Evolutionary conservation across 2,888 invertebrate species (phyloP), one percentile per base, ranked within the genome.

Genomic region (Dryadula phaetusa): DNA sequence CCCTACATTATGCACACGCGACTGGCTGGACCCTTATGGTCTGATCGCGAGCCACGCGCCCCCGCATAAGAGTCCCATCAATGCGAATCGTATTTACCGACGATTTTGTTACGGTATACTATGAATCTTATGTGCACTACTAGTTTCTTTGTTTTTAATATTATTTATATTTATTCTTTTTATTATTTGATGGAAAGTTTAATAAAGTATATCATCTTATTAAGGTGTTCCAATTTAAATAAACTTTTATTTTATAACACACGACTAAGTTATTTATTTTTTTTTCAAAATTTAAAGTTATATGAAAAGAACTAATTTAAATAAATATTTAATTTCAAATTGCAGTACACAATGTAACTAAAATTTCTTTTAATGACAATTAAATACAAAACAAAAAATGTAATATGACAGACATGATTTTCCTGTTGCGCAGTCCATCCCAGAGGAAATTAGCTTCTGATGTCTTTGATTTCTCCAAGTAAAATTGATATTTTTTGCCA

Each of bases 361-460:
- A 37, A 8, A n/a, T n/a, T n/a, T n/a, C n/a, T n/a, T 20, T 22
- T 6, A 20, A 32, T 14, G 14, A 12, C 8, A 52, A 66, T 68
- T 62, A 64, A 58, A 62, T 62, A 60, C 64, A 66, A 66, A 64
- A 64, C 52, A 64, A 64, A 70, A 68, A 78, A 75, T 76, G 71
- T 72, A 66, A 73, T 70, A 73, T 79, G 80, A 76, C 77, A 79
- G 79, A 77, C 77, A 71, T 80, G 82, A 80, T 83, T 84, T 85
- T 84, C 81, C 83, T 84, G 77, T 77, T 77, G 75, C 79, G 77
- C 75, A 75, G 76, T 76, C 75, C 79, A 82, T 87, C 87, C 88
- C 86, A 77, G 73, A 88, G 88, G 88, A 88, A 88, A 90, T 88
- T 86, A 87, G 81, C 80, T 84, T 85, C 84, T 86, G 86, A 82